These are phyloP conservation scores for Axinella damicornis DNA, from an alignment of 37 sponge, comb jelly and placozoan species.

Conservation along the genomic window DNA sequence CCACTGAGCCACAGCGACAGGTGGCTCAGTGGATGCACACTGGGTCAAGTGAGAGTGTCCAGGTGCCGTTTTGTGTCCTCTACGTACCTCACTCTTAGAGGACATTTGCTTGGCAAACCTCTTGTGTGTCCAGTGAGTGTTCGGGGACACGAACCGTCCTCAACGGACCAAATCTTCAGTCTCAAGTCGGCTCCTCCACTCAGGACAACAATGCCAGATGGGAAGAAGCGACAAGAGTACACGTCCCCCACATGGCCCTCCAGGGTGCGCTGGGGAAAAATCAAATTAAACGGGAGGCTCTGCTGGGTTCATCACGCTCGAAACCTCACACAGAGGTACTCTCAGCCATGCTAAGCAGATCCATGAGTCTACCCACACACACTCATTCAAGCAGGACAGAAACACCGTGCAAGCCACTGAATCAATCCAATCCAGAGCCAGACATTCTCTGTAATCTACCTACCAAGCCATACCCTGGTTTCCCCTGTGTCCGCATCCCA, in stretches of 20 bases:
- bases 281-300: not conserved
- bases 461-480: constrained; percentile 47
- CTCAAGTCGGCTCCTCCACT: constrained; percentile 87
- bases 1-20: too few relatives aligned
- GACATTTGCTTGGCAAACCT: constrained; percentile 41
- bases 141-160: constrained; percentile 90
- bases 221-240: constrained; percentile 87
- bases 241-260: constrained; percentile 90
- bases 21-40: too few relatives aligned
- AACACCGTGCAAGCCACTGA: too few relatives aligned
- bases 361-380: not conserved
- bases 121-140: constrained; percentile 85
- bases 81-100: too few relatives aligned
- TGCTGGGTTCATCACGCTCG: not conserved
- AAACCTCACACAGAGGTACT: too few relatives aligned
- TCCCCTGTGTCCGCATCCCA: constrained; percentile 84
- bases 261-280: constrained; percentile 55
- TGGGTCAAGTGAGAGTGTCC: too few relatives aligned
- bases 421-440: too few relatives aligned
- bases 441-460: too few relatives aligned
- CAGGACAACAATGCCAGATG: constrained; percentile 90
- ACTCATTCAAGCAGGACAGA: too few relatives aligned
- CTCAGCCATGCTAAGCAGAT: not conserved
- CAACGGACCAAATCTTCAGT: constrained; percentile 91
- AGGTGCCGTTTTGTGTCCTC: too few relatives aligned